Evolutionary conservation across 2,797 vertebrate species (phyloP), one percentile per base, ranked within the genome.

Genomic region (Sphenopsis melanotis): DNA sequence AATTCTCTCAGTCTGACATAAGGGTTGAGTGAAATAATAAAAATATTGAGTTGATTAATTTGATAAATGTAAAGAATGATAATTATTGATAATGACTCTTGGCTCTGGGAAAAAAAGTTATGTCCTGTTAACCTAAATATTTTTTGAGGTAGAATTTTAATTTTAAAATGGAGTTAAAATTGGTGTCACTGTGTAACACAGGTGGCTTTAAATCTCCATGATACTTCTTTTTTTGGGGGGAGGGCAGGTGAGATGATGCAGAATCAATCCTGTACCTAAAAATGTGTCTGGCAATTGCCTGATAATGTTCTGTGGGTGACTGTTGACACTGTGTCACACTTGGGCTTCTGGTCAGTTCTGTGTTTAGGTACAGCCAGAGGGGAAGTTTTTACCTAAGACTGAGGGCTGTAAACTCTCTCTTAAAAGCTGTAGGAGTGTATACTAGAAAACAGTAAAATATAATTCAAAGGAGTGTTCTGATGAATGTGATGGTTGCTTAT

Each of bases 381-480:
- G 44, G 8, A 60, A 14, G 34, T 16, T 74, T 15, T 69, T 81
- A 32, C 32, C n/a, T 20, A 11, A 41, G 55, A 13, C 9, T 41
- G 63, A 61, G 69, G 23, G 9, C 16, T 79, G 26, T 59, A 22
- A 52, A 20, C 36, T 70, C 24, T 37, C 71, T 61, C 29, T 32
- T 41, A 53, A 55, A 37, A 49, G 37, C 29, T 70, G 26, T 81
- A 36, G 32, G 34, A 86, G 53, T 46, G 30, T 72, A 47, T 68
- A 36, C n/a, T 79, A 55, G 36, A 69, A 79, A 72, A 36, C 29
- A 69, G 32, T 39, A 56, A 70, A 85, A 63, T 7, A 23, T 22
- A 5, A 32, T 12, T 34, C 23, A 36, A 83, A 32, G 1, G 3
- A 0, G 1, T 47, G 3, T 74, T 70, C 21, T 49, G 36, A n/a